phyloP scores from a whole-genome alignment of 2,113 vertebrate genomes.

The Cynocephalus volans region DNA sequence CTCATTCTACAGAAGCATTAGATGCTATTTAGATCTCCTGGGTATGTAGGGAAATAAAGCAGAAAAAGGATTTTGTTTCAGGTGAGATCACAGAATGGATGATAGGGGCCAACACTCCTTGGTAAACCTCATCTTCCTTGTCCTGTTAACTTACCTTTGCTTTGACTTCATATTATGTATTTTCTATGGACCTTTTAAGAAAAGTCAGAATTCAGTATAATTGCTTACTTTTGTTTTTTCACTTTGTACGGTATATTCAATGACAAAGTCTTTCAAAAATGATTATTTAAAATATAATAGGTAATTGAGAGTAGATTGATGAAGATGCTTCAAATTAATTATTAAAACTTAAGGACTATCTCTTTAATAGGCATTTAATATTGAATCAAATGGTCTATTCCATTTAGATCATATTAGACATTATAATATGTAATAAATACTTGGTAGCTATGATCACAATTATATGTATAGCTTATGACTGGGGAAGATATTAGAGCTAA shows the following conservation, averaged over 20 bases:
- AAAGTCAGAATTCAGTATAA: slow-evolving; percentile 34
- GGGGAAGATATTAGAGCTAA: neutral
- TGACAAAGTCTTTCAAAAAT: slow-evolving; percentile 58
- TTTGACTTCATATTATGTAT: slow-evolving; percentile 61
- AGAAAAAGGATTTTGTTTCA: slow-evolving; percentile 74
- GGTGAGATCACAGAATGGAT: slow-evolving; percentile 55
- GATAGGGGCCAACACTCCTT: neutral
- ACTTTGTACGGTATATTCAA: slow-evolving; percentile 2
- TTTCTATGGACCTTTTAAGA: slow-evolving; percentile 22
- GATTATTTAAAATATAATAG: slow-evolving; percentile 53
- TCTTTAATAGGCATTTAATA: slow-evolving; percentile 52
- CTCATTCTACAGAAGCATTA: neutral
- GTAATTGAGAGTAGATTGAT: slow-evolving; percentile 37
- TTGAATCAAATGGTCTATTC: neutral
- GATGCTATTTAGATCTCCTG: slow-evolving; percentile 38
- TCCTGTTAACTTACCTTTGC: neutral
- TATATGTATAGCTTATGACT: neutral
- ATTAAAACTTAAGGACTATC: slow-evolving; percentile 36
- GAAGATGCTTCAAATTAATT: slow-evolving; percentile 37
- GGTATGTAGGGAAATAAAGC: slow-evolving; percentile 11
- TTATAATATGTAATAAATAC: neutral
- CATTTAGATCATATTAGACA: slow-evolving; percentile 24
- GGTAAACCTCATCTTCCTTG: slow-evolving; percentile 11
- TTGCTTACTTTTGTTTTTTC: neutral
- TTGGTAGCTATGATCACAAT: neutral